Conservation (phyloP, 2,113 vertebrate species). For the Tauraco erythrolophus region DNA sequence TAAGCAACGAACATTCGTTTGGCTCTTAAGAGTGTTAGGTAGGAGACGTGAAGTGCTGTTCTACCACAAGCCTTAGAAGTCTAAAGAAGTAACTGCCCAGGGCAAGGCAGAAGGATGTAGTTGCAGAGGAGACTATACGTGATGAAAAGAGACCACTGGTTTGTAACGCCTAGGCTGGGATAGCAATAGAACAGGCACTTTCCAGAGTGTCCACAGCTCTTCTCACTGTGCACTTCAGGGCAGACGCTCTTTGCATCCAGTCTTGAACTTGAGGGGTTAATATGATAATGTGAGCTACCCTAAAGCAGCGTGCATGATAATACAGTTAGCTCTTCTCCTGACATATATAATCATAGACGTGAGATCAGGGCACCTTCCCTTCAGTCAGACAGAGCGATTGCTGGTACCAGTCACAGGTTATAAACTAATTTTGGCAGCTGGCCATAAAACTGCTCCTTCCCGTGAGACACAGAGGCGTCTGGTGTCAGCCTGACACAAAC, state of each 20-base stretch:
- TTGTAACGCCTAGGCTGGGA: background rate
- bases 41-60: background rate
- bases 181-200: background rate
- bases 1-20: background rate
- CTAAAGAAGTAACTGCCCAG: background rate
- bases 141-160: background rate
- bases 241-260: background rate
- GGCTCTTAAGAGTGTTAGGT: background rate
- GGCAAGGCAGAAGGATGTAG: background rate
- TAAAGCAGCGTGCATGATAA: background rate
- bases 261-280: constrained; percentile 45
- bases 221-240: background rate
- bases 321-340: background rate
- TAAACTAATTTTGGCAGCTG: constrained; percentile 64
- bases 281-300: background rate
- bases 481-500: constrained; percentile 72
- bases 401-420: constrained; percentile 67
- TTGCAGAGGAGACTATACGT: background rate
- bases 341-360: constrained; percentile 16
- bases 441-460: constrained; percentile 63
- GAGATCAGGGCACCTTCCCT: constrained; percentile 65
- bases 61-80: background rate
- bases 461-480: constrained; percentile 59
- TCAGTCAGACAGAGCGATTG: constrained; percentile 14
- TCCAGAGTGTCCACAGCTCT: background rate